A percentile compares a stretch with the other conserved stretches of the same genome.
Evolutionary conservation across 1,140 invertebrate genomes (phyloP).

Genomic region (Acromyrmex heyeri): DNA sequence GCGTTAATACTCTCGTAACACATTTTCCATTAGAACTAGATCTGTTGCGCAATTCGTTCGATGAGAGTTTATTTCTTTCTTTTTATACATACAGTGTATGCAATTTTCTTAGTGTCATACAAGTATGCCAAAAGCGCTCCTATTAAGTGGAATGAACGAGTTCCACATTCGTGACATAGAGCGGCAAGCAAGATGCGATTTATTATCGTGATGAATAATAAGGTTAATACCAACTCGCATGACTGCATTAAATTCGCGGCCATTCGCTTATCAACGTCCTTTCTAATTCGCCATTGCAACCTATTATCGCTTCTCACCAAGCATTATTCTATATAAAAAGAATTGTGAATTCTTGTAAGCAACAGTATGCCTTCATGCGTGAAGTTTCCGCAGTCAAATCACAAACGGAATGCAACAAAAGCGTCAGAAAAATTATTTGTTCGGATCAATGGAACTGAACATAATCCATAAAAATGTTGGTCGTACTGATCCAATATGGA

Average conservation of each 20-base stretch:
- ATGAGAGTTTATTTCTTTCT: background rate
- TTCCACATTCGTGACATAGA: background rate
- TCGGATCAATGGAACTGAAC: background rate
- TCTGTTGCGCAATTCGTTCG: background rate
- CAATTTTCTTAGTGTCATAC: background rate
- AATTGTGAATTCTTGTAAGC: background rate
- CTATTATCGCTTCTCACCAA: constrained; percentile 10
- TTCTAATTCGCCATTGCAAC: background rate
- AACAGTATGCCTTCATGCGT: background rate
- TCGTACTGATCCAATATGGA: constrained; percentile 25
- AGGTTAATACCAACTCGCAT: background rate
- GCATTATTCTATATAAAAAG: background rate
- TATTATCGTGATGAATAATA: background rate
- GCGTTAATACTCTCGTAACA: background rate
- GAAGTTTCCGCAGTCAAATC: background rate
- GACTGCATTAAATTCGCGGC: constrained; percentile 5
- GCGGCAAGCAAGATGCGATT: background rate
- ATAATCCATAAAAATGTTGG: background rate
- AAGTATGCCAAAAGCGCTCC: background rate
- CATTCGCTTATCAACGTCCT: constrained; percentile 32
- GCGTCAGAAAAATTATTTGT: background rate
- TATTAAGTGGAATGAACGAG: background rate
- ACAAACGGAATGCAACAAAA: constrained; percentile 37
- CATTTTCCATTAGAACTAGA: constrained; percentile 16
- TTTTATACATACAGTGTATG: background rate